Evolutionary conservation across 2,888 invertebrate genomes (phyloP).

Genomic region (Diadegma fenestrale): DNA sequence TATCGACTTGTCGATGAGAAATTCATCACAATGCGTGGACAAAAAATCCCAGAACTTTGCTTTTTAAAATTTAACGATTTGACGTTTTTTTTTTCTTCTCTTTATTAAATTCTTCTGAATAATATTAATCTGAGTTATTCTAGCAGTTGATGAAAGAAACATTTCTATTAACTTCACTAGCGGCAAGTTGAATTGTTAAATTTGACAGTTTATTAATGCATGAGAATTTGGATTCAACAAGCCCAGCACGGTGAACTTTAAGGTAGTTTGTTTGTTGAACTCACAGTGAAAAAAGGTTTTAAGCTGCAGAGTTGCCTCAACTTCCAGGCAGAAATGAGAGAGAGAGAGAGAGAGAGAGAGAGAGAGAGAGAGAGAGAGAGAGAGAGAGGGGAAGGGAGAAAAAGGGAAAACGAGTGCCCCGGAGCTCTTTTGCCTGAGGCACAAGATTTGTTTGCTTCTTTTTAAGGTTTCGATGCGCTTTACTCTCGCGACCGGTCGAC

Average conservation of each 20-base stretch:
- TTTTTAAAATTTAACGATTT: not conserved
- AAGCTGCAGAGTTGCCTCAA: slow-evolving; percentile 34
- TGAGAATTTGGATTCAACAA: not conserved
- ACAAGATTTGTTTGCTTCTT: slow-evolving; percentile 53
- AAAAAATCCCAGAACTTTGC: not conserved
- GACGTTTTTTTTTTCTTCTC: not conserved
- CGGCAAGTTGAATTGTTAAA: not conserved
- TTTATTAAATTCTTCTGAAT: not conserved
- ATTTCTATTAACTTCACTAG: not conserved
- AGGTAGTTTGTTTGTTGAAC: slow-evolving; percentile 18
- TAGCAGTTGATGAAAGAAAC: not conserved
- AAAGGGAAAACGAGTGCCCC: slow-evolving; percentile 12
- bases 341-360: not conserved
- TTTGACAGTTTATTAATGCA: not conserved
- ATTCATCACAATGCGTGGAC: not conserved
- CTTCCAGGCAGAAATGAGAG: slow-evolving; percentile 11
- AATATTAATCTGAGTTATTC: not conserved
- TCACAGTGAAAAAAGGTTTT: slow-evolving; percentile 25
- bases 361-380: not conserved
- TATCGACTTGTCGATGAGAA: not conserved
- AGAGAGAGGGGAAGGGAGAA: not conserved
- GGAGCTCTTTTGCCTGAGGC: slow-evolving; percentile 45
- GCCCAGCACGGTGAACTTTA: slow-evolving; percentile 13
- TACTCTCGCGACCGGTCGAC: slow-evolving; percentile 28
- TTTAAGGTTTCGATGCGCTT: slow-evolving; percentile 55